phyloP scores from a whole-genome alignment of 2,113 vertebrate species.

The Triplophysa tibetana region DNA sequence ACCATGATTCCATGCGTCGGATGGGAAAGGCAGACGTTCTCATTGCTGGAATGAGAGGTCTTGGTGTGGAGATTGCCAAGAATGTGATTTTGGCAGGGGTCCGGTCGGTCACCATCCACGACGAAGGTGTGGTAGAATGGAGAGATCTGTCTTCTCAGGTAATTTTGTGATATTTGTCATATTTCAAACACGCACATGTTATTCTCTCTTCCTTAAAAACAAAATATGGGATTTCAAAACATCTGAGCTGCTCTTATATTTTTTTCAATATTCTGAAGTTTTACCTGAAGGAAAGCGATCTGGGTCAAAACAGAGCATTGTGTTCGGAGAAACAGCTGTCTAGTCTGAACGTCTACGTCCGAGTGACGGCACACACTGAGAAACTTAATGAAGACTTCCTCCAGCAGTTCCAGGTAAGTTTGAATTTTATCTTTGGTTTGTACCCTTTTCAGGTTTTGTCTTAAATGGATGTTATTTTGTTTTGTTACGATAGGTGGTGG shows the following conservation, averaged over 20 bases:
- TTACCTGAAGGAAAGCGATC: constrained; percentile 75
- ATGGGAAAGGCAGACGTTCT: constrained; percentile 75
- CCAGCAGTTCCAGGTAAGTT: constrained; percentile 76
- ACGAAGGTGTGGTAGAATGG: constrained; percentile 66
- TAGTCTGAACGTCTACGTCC: constrained; percentile 74
- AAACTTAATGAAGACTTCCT: constrained; percentile 75
- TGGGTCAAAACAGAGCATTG: constrained; percentile 79
- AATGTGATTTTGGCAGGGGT: constrained; percentile 85
- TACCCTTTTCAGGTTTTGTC: background rate
- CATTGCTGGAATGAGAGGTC: constrained; percentile 83
- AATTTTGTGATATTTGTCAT: constrained; percentile 14
- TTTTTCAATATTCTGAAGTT: constrained; percentile 70
- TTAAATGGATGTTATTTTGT: background rate
- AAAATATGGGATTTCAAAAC: too few relatives aligned
- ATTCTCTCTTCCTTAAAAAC: too few relatives aligned
- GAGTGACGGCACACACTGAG: constrained; percentile 60
- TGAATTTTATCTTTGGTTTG: background rate
- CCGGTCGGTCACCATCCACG: constrained; percentile 83
- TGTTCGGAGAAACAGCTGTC: constrained; percentile 71
- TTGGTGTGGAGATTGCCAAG: constrained; percentile 87
- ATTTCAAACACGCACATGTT: too few relatives aligned
- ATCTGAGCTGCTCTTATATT: background rate
- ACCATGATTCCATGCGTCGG: constrained; percentile 73
- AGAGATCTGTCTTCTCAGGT: constrained; percentile 84
- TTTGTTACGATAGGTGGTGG: constrained; percentile 77